A percentile compares a stretch with the other conserved stretches of the same genome.
Evolutionary conservation across 1,140 invertebrate species (phyloP).

Genomic region (Eupristina koningsbergeri): DNA sequence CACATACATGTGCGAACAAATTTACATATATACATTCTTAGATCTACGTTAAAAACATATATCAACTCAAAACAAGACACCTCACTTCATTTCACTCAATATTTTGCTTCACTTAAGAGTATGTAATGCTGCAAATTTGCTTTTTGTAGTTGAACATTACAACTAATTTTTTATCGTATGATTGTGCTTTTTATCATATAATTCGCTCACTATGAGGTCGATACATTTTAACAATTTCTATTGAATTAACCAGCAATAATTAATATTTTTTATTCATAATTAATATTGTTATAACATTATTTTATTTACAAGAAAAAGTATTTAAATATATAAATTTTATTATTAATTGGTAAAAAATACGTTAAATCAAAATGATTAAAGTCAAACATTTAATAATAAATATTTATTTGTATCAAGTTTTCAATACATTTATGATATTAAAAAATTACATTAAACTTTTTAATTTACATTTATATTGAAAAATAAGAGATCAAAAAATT

Average conservation of each 20-base stretch:
- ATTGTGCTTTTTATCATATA: constrained; percentile 11
- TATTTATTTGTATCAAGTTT: too few relatives aligned
- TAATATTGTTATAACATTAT: not conserved
- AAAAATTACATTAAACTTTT: too few relatives aligned
- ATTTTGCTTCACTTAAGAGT: constrained; percentile 4
- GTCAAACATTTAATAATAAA: too few relatives aligned
- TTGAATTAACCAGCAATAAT: not conserved
- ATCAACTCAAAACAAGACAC: constrained; percentile 27
- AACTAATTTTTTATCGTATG: not conserved
- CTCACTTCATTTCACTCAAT: constrained; percentile 35
- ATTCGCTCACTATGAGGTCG: not conserved
- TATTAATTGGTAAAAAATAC: too few relatives aligned
- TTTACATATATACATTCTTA: not conserved
- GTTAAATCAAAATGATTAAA: too few relatives aligned
- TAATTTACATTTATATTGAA: too few relatives aligned
- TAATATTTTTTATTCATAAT: not conserved
- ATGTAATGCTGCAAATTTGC: constrained; percentile 16
- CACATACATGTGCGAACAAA: not conserved
- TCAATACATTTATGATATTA: too few relatives aligned
- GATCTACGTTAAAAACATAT: too few relatives aligned
- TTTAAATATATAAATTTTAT: too few relatives aligned
- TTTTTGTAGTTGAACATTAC: constrained; percentile 2
- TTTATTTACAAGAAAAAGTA: too few relatives aligned
- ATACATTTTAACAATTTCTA: not conserved
- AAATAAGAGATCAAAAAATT: too few relatives aligned